Conservation (phyloP, 1,140 invertebrate genomes). For the Drosophila burlai region DNA sequence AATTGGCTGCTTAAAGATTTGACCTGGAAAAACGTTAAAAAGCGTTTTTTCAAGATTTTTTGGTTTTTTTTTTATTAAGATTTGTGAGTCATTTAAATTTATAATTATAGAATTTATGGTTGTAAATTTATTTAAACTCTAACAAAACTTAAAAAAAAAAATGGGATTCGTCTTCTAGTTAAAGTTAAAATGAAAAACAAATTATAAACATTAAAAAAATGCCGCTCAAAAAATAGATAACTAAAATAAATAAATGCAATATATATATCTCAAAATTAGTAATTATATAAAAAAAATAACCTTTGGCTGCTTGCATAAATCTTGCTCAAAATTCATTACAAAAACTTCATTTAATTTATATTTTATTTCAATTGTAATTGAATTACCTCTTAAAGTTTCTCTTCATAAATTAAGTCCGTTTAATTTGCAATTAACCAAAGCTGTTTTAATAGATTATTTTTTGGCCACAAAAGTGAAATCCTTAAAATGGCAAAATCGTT, state of each 20-base stretch:
- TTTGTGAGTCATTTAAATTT: too few species aligned
- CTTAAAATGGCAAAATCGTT: slow-evolving; percentile 24
- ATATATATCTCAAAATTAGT: not conserved
- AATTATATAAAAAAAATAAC: not conserved
- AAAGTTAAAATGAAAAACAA: too few species aligned
- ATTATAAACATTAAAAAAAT: too few species aligned
- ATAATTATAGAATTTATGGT: too few species aligned
- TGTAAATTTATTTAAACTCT: too few species aligned
- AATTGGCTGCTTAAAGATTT: slow-evolving; percentile 2
- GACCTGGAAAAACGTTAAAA: not conserved
- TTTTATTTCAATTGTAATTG: too few species aligned
- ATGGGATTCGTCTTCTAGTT: too few species aligned
- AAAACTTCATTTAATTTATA: not conserved
- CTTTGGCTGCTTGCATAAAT: not conserved
- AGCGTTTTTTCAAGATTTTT: not conserved
- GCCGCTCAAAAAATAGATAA: too few species aligned
- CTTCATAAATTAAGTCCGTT: not conserved
- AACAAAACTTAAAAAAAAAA: too few species aligned
- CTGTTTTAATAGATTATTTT: not conserved
- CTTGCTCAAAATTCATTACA: not conserved
- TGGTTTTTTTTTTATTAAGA: not conserved
- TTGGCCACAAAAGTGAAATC: slow-evolving; percentile 29
- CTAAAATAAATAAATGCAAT: not conserved
- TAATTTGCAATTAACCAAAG: not conserved
- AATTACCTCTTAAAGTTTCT: slow-evolving; percentile 4